Percentiles rank a stretch among this genome's conserved stretches.
phyloP scores from a whole-genome alignment of 2,113 vertebrate genomes.

The Hemichromis elongatus region DNA sequence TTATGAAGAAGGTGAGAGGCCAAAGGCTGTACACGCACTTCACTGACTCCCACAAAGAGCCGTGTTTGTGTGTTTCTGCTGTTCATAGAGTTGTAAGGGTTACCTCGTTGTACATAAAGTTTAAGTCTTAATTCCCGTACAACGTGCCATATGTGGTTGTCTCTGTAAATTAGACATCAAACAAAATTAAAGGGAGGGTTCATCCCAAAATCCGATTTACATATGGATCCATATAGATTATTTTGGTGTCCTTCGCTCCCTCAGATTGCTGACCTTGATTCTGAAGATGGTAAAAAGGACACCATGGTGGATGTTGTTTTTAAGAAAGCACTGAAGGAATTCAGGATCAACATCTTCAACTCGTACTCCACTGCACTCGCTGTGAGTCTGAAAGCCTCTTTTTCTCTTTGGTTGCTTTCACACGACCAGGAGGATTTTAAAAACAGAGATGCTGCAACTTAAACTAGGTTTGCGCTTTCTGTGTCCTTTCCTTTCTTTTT shows the following conservation, averaged over 20 bases:
- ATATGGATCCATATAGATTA: neutral
- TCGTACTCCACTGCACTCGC: slow-evolving; percentile 91
- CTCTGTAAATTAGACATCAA: neutral
- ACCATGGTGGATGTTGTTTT: slow-evolving; percentile 94
- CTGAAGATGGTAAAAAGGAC: slow-evolving; percentile 92
- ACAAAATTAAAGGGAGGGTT: neutral
- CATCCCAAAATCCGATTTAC: neutral
- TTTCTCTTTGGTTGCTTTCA: neutral
- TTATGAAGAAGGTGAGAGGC: slow-evolving; percentile 87
- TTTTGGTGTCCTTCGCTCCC: neutral
- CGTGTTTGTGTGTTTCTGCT: neutral
- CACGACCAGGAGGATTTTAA: neutral
- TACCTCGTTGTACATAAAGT: neutral
- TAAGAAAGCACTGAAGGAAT: slow-evolving; percentile 95
- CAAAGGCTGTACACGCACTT: neutral
- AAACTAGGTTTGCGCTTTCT: neutral
- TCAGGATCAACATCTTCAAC: slow-evolving; percentile 95
- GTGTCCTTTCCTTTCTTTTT: neutral
- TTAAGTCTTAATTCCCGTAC: neutral
- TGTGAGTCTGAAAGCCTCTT: slow-evolving; percentile 65
- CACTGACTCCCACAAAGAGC: neutral
- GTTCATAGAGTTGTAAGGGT: neutral
- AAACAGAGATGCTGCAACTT: neutral
- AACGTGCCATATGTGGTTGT: neutral
- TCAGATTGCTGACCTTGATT: slow-evolving; percentile 90